These are phyloP conservation scores for Bhutanitis thaidina DNA, from an alignment of 2,888 invertebrate species.

Conservation along the genomic window DNA sequence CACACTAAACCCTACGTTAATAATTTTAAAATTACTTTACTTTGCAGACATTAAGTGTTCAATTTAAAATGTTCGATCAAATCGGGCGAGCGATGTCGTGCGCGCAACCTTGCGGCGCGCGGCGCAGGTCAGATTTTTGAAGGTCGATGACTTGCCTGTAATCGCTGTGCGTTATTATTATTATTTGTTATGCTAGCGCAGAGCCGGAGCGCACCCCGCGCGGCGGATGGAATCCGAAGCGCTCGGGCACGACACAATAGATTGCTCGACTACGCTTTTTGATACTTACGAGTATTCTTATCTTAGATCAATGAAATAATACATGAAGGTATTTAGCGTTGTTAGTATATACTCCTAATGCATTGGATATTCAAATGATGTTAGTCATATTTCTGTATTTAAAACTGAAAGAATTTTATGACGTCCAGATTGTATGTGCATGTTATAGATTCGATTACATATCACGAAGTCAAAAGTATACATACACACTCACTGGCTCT, in stretches of 20 bases:
- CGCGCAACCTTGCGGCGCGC: slow-evolving; percentile 69
- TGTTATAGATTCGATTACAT: no score
- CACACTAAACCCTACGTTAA: no score
- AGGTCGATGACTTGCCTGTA: slow-evolving; percentile 76
- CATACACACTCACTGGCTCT: no score
- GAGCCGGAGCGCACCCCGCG: slow-evolving; percentile 40
- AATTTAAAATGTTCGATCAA: slow-evolving; percentile 25
- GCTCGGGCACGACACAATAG: slow-evolving; percentile 18
- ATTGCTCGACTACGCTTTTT: background rate
- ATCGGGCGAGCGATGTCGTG: slow-evolving; percentile 29
- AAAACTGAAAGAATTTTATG: no score
- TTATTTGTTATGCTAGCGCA: slow-evolving; percentile 34
- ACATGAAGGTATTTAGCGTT: background rate
- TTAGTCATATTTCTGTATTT: background rate
- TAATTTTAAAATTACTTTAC: no score
- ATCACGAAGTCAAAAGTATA: no score
- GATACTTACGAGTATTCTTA: no score
- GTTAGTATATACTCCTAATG: background rate
- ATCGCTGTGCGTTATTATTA: slow-evolving; percentile 67
- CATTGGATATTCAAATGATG: no score
- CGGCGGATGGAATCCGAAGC: slow-evolving; percentile 37
- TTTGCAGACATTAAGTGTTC: background rate
- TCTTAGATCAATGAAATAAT: no score
- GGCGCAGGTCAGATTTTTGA: slow-evolving; percentile 77
- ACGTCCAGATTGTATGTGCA: no score